Percentiles rank a stretch among this genome's conserved stretches.
phyloP scores from a whole-genome alignment of 92 coral and sea anemone species.

The Blastomussa wellsi region DNA sequence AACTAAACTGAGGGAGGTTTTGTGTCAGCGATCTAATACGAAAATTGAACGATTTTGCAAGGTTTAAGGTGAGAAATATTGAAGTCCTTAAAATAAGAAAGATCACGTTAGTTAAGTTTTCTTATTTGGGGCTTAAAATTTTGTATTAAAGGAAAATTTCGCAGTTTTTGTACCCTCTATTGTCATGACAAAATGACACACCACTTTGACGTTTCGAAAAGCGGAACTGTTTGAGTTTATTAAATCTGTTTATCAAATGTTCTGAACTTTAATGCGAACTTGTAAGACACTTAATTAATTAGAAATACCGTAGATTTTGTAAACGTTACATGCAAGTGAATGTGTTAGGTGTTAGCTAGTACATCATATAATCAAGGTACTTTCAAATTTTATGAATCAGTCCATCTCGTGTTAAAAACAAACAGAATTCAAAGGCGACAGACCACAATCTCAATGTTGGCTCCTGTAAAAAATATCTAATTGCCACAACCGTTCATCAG shows the following conservation, averaged over 20 bases:
- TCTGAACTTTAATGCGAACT: background rate
- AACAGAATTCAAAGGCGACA: too few relatives aligned
- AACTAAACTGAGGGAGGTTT: too few relatives aligned
- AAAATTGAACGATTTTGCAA: constrained; percentile 5
- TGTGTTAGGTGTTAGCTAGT: too few relatives aligned
- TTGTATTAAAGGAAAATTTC: background rate
- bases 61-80: constrained; percentile 27
- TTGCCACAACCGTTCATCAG: too few relatives aligned
- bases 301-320: background rate
- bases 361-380: too few relatives aligned
- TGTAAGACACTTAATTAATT: background rate
- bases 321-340: background rate
- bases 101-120: background rate
- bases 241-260: background rate
- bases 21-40: background rate
- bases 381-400: too few relatives aligned
- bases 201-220: background rate
- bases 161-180: background rate
- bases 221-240: background rate
- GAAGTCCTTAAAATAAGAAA: too few relatives aligned
- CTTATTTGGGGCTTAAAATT: background rate
- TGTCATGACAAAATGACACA: background rate
- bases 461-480: too few relatives aligned
- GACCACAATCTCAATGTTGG: too few relatives aligned
- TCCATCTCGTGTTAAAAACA: too few relatives aligned